Base-by-base conservation (phyloP, 2,113 vertebrate species). In the Crotalus horridus region DNA sequence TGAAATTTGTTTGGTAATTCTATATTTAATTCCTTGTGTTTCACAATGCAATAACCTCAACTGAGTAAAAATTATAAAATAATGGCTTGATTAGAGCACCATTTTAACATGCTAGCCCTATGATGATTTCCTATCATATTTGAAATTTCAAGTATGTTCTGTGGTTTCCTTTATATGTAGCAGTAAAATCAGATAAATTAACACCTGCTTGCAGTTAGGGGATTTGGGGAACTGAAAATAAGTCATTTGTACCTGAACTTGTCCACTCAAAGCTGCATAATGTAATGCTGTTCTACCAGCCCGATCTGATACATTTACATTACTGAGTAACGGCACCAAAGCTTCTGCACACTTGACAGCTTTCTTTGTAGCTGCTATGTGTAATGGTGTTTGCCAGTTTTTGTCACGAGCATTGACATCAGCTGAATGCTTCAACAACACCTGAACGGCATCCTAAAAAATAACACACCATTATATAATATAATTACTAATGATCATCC, bases 401-500 rank as follows among this genome's bases (percentile, higher is more conserved):
- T 99, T 99, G 95, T 99, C 99, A 95, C 99, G 98, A 87, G 99
- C 99, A 88, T 99, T 99, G 89, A 99, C 99, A 93, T 99, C 99
- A 0, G 99, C 99, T 56, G 99, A 99, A 97, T 99, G 99, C 95
- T 99, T 99, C 96, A 99, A 96, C 96, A 99, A 97, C 96, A 99
- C 98, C 97, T 99, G 99, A 96, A 99, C 99, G 43, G 99, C 99
- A 96, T 99, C 99, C 99, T 99, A 96, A 89, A 90, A 94, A 92
- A 81, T 55, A 23, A n/a, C 0, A 91, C 91, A 56, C n/a, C 95
- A 88, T 81, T 92, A 89, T 91, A 23, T 20, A 17, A 43, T 53
- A 51, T 17, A 90, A 85, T 90, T 26, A 53, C 39, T 12, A 90
- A 74, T 69, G 69, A 29, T 54, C 56, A 26, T 55, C 43, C 23